phyloP scores from a whole-genome alignment of 2,797 vertebrate genomes.

The Xenopus petersii region DNA sequence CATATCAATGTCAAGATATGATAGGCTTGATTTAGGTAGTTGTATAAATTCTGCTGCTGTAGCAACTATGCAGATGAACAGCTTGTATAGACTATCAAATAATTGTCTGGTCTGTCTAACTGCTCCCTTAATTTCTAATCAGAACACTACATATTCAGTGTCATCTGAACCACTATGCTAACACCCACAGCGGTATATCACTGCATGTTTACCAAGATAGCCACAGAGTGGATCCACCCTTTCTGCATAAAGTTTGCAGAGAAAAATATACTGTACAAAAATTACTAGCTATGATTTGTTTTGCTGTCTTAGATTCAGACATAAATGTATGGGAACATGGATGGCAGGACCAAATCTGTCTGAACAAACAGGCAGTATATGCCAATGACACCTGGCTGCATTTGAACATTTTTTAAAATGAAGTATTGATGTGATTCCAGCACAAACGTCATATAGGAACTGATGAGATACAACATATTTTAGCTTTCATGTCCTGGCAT shows the following conservation, averaged over 20 bases:
- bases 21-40: slow-evolving; percentile 31
- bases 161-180: not conserved
- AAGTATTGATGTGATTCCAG: too few relatives aligned
- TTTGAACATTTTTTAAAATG: too few relatives aligned
- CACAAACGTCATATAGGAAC: too few relatives aligned
- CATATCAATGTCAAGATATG: slow-evolving; percentile 25
- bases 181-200: not conserved
- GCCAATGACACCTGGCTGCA: too few relatives aligned
- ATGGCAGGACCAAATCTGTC: too few relatives aligned
- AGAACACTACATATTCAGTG: slow-evolving; percentile 1
- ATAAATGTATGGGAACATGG: too few relatives aligned
- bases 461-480: too few relatives aligned
- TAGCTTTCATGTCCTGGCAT: too few relatives aligned
- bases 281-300: too few relatives aligned
- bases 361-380: too few relatives aligned
- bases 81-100: slow-evolving; percentile 23
- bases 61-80: slow-evolving; percentile 39
- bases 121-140: not conserved
- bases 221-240: slow-evolving; percentile 31
- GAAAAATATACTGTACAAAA: too few relatives aligned
- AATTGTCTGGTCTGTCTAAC: not conserved
- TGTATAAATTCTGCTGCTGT: slow-evolving; percentile 31
- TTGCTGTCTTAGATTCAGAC: too few relatives aligned
- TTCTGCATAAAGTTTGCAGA: slow-evolving; percentile 29
- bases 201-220: slow-evolving; percentile 24